These are phyloP conservation scores for Ptilodon capucinus DNA, from an alignment of 2,888 invertebrate genomes.

Conservation along the genomic window DNA sequence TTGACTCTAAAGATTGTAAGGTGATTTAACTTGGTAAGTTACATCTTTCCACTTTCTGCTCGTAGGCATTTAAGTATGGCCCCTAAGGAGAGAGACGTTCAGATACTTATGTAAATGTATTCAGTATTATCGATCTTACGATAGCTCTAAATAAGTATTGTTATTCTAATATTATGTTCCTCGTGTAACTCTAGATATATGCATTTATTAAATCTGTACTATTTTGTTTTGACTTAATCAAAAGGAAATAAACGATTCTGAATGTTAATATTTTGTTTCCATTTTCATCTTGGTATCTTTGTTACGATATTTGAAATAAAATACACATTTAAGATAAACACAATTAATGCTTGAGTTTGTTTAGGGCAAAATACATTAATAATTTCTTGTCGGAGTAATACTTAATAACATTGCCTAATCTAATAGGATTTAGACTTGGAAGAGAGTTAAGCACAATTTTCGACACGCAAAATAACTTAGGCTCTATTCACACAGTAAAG, in stretches of 20 bases:
- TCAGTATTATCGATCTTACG: slow-evolving; percentile 27
- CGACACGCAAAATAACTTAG: too few species aligned
- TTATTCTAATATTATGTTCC: slow-evolving; percentile 42
- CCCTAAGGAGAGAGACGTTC: slow-evolving; percentile 56
- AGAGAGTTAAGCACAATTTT: not conserved
- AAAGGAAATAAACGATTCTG: slow-evolving; percentile 29
- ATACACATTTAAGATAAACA: slow-evolving; percentile 9
- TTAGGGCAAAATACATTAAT: slow-evolving; percentile 9
- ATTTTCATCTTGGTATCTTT: not conserved
- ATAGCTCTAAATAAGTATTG: slow-evolving; percentile 20
- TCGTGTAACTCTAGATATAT: slow-evolving; percentile 25
- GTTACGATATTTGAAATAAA: not conserved
- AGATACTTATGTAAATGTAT: slow-evolving; percentile 37
- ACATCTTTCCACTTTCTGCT: not conserved
- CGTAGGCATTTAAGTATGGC: not conserved
- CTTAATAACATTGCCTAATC: not conserved
- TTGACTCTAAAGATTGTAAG: not conserved
- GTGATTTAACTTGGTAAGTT: not conserved
- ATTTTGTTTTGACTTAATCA: slow-evolving; percentile 28
- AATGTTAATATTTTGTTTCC: slow-evolving; percentile 14
- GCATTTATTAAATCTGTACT: slow-evolving; percentile 10
- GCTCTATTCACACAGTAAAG: too few species aligned
- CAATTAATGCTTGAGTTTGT: slow-evolving; percentile 20
- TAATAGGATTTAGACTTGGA: slow-evolving; percentile 7
- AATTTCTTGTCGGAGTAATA: not conserved